phyloP scores from a whole-genome alignment of 2,113 vertebrate species.

The Elachura formosa region DNA sequence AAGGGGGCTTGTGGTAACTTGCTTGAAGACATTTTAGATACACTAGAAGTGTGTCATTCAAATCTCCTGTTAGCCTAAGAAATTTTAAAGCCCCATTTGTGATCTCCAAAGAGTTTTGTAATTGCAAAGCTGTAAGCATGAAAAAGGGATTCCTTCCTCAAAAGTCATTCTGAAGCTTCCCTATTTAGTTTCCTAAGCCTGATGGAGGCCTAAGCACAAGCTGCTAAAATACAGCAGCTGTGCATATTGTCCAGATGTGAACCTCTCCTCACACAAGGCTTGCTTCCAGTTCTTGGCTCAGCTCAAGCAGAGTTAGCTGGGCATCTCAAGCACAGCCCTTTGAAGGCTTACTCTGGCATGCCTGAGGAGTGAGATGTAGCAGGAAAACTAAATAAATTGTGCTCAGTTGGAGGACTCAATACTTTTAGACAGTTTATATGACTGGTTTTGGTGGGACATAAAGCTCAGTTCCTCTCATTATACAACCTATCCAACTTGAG shows the following conservation, averaged over 20 bases:
- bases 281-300: background rate
- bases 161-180: background rate
- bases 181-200: background rate
- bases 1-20: background rate
- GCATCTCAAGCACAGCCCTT: background rate
- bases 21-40: background rate
- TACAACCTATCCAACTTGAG: background rate
- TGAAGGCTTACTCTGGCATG: background rate
- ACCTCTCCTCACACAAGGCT: background rate
- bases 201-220: background rate
- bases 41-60: background rate
- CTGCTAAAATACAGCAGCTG: background rate
- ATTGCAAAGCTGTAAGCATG: background rate
- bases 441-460: background rate
- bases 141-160: background rate
- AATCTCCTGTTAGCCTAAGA: background rate
- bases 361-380: background rate
- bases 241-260: background rate
- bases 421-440: background rate
- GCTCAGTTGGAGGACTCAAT: background rate
- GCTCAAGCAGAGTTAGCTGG: background rate
- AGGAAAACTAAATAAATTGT: background rate
- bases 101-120: background rate
- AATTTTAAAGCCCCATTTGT: background rate
- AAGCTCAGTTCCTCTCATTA: background rate